phyloP scores from a whole-genome alignment of 2,888 invertebrate genomes.

The Ectemnius continuus region DNA sequence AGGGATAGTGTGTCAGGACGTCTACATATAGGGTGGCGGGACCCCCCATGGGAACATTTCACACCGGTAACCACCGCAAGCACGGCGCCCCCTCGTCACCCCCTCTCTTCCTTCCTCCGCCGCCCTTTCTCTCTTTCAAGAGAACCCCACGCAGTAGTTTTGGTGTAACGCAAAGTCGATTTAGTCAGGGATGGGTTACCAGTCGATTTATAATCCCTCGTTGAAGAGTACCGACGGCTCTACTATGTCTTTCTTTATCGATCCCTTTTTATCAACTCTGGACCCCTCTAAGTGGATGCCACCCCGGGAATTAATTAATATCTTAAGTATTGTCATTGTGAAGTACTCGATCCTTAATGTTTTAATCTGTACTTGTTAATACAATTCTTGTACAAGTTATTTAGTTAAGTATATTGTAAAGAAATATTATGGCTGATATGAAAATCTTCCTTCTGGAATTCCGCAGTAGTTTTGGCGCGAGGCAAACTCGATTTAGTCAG shows the following conservation, averaged over 20 bases:
- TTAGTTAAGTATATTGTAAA: too few relatives aligned
- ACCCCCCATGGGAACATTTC: constrained; percentile 78
- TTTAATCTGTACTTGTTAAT: too few relatives aligned
- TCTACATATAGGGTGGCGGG: constrained; percentile 34
- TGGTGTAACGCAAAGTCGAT: constrained; percentile 74
- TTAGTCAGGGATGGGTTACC: constrained; percentile 77
- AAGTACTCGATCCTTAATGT: too few relatives aligned
- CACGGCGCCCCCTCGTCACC: constrained; percentile 57
- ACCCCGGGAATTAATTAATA: constrained; percentile 1
- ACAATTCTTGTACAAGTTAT: too few relatives aligned
- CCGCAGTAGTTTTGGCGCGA: constrained; percentile 66
- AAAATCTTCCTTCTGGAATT: too few relatives aligned
- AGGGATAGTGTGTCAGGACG: constrained; percentile 45
- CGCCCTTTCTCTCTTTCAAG: too few relatives aligned
- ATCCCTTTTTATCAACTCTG: constrained; percentile 33
- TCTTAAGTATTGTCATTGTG: too few relatives aligned
- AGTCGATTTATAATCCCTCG: constrained; percentile 72
- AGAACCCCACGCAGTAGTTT: constrained; percentile 54
- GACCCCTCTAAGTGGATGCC: neutral
- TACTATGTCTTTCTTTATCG: constrained; percentile 41
- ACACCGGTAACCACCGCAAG: constrained; percentile 77
- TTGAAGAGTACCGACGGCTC: constrained; percentile 24
- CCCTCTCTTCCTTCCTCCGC: too few relatives aligned
- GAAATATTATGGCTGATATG: too few relatives aligned
- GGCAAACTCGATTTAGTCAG: constrained; percentile 76